phyloP scores from a whole-genome alignment of 2,888 invertebrate species.

The Ypsolopha scabrella region DNA sequence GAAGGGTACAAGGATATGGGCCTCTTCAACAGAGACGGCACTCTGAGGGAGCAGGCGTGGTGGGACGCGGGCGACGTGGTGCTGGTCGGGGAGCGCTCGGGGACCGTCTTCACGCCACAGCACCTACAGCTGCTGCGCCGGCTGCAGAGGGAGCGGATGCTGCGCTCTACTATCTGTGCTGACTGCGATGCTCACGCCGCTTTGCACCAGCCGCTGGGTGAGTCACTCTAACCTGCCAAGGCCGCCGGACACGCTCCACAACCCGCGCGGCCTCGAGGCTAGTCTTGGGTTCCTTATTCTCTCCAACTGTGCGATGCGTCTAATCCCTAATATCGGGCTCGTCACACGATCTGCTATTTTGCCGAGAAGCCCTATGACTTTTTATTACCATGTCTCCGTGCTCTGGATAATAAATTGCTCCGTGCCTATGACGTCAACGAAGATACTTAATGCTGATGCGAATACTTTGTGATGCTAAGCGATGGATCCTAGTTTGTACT shows the following conservation, averaged over 20 bases:
- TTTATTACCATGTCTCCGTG: neutral
- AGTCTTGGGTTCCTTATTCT: too few species aligned
- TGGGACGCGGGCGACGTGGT: conserved; percentile 71
- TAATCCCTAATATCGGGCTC: neutral
- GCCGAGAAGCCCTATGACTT: neutral
- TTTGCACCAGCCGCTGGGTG: conserved; percentile 58
- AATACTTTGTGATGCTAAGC: neutral
- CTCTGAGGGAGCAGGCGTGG: conserved; percentile 69
- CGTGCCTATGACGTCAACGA: neutral
- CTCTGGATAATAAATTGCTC: neutral
- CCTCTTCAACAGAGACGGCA: conserved; percentile 67
- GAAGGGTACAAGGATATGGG: conserved; percentile 93
- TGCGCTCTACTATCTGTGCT: conserved; percentile 66
- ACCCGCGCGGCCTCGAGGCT: neutral
- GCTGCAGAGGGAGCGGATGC: conserved; percentile 72
- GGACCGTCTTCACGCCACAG: conserved; percentile 75
- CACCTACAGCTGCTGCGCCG: conserved; percentile 75
- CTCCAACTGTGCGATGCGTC: neutral
- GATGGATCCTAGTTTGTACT: neutral
- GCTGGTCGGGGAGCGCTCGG: conserved; percentile 65
- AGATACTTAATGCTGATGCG: neutral
- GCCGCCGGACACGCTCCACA: neutral
- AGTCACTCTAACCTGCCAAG: conserved; percentile 22
- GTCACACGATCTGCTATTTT: neutral
- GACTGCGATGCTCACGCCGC: conserved; percentile 63